phyloP scores from a whole-genome alignment of 2,113 vertebrate genomes.

The Acrocephalus arundinaceus region DNA sequence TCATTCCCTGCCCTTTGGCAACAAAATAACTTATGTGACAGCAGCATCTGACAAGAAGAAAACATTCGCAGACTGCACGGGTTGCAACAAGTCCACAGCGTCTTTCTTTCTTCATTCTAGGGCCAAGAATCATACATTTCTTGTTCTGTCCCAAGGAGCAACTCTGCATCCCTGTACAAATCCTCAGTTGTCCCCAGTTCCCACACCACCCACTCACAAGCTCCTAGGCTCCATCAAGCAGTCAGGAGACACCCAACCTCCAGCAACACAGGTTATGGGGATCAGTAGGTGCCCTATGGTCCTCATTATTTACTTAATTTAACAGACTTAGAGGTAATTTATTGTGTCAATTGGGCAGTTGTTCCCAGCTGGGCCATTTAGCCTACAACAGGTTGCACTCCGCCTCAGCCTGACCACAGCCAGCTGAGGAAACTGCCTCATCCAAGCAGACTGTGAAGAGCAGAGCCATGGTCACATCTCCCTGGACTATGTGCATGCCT shows the following conservation, averaged over 20 bases:
- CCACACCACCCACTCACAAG: slow-evolving; percentile 52
- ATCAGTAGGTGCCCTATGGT: neutral
- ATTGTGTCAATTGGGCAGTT: neutral
- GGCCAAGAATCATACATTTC: slow-evolving; percentile 46
- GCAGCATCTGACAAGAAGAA: slow-evolving; percentile 45
- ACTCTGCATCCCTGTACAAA: neutral
- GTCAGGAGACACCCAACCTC: neutral
- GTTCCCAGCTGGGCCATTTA: neutral
- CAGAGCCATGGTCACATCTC: neutral
- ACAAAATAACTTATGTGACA: slow-evolving; percentile 44
- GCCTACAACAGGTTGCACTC: neutral
- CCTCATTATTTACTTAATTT: neutral
- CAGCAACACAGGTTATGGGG: neutral
- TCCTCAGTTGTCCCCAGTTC: slow-evolving; percentile 42
- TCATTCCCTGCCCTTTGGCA: slow-evolving; percentile 44
- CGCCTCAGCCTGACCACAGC: neutral
- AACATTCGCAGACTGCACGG: slow-evolving; percentile 18
- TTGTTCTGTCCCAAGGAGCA: slow-evolving; percentile 41
- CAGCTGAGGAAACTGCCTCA: neutral
- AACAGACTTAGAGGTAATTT: neutral
- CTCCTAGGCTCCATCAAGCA: slow-evolving; percentile 28
- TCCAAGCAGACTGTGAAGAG: neutral
- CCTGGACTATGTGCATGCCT: neutral
- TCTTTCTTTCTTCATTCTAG: slow-evolving; percentile 15
- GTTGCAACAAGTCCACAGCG: slow-evolving; percentile 43